Percentiles rank a stretch among this genome's conserved stretches.
phyloP scores from a whole-genome alignment of 2,797 vertebrate species.

The Centroberyx gerrardi region DNA sequence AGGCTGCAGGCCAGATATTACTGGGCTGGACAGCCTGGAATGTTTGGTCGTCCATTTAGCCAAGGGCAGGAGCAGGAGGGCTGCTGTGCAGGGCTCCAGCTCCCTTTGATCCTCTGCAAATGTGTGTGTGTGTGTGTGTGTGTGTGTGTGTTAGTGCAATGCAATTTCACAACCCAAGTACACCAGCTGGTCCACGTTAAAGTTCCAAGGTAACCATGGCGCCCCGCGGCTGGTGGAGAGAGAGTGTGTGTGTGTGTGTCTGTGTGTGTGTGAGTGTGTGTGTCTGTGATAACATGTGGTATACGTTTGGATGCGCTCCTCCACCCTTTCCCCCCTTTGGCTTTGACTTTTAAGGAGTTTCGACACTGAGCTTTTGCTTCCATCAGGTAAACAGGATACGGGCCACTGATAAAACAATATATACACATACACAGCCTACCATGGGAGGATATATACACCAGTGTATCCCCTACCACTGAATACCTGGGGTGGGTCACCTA shows the following conservation, averaged over 20 bases:
- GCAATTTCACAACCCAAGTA: constrained; percentile 92
- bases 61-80: constrained; percentile 86
- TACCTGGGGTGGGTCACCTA: constrained; percentile 67
- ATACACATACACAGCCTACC: constrained; percentile 79
- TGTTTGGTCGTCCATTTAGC: constrained; percentile 89
- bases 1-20: constrained; percentile 84
- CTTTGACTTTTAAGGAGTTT: constrained; percentile 90
- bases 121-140: constrained; percentile 63
- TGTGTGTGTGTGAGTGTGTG: constrained; percentile 36
- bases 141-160: constrained; percentile 76
- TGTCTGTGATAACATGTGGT: constrained; percentile 88
- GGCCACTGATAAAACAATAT: constrained; percentile 90
- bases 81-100: constrained; percentile 85
- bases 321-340: constrained; percentile 77
- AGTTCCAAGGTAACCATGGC: constrained; percentile 92
- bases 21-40: constrained; percentile 86
- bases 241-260: constrained; percentile 47
- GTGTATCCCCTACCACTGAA: constrained; percentile 62
- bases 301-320: constrained; percentile 89
- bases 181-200: constrained; percentile 92
- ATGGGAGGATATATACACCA: constrained; percentile 66
- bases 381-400: constrained; percentile 90
- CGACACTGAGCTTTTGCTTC: constrained; percentile 85
- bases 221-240: constrained; percentile 86
- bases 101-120: constrained; percentile 88